Evolutionary conservation across 2,888 invertebrate species (phyloP).

Genomic region (Nomada hirtipes): DNA sequence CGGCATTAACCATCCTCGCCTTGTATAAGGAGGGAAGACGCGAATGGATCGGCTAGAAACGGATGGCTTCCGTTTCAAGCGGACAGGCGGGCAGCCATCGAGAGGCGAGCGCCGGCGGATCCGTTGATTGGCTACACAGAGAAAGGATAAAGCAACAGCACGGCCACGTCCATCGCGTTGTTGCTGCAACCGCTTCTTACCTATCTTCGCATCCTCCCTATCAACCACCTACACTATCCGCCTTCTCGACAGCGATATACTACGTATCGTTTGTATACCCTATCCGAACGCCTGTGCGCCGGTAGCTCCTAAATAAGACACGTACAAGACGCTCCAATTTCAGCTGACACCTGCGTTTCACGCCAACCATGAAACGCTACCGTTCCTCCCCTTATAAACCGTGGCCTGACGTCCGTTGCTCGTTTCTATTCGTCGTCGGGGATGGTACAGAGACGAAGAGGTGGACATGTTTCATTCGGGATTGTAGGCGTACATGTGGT

Average conservation of each 20-base stretch:
- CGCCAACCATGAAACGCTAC: constrained; percentile 67
- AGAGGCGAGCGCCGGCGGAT: constrained; percentile 62
- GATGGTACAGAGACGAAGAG: constrained; percentile 28
- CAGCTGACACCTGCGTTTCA: constrained; percentile 81
- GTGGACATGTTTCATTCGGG: constrained; percentile 10
- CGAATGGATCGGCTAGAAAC: constrained; percentile 67
- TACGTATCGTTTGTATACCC: constrained; percentile 76
- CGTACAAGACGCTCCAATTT: constrained; percentile 82
- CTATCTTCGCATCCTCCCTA: constrained; percentile 32
- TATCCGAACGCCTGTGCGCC: constrained; percentile 53
- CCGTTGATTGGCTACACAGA: constrained; percentile 71
- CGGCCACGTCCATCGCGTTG: constrained; percentile 59
- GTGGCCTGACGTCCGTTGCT: constrained; percentile 3
- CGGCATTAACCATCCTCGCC: constrained; percentile 57
- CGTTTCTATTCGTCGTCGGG: constrained; percentile 21
- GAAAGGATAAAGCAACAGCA: constrained; percentile 60
- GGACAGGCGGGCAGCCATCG: constrained; percentile 71
- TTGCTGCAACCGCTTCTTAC: constrained; percentile 56
- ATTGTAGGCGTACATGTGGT: not conserved
- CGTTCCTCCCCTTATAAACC: constrained; percentile 28
- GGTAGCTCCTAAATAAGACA: constrained; percentile 79
- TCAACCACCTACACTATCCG: constrained; percentile 21
- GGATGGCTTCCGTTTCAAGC: constrained; percentile 68
- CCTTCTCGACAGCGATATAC: constrained; percentile 72
- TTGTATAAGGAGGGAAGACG: constrained; percentile 46